A percentile compares a stretch with the other conserved stretches of the same genome.
phyloP scores from a whole-genome alignment of 2,888 invertebrate genomes.

The Mythimna vitellina region DNA sequence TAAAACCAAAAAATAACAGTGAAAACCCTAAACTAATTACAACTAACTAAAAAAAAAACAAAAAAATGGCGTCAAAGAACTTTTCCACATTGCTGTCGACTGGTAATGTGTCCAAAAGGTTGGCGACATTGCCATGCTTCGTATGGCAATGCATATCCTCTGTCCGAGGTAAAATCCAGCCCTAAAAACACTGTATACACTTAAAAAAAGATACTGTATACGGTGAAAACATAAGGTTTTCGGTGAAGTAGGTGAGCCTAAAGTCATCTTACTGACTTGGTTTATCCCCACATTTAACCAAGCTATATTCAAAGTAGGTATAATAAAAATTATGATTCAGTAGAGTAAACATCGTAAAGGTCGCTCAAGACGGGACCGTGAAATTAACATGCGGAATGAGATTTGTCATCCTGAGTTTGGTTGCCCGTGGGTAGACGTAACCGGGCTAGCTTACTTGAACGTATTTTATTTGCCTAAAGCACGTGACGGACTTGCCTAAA shows the following conservation, averaged over 20 bases:
- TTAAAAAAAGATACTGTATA: not conserved
- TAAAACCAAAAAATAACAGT: too few species aligned
- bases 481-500: constrained; percentile 78
- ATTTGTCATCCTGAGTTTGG: constrained; percentile 80
- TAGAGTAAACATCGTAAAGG: constrained; percentile 72
- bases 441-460: constrained; percentile 73
- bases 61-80: too few species aligned
- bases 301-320: constrained; percentile 39
- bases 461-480: constrained; percentile 84
- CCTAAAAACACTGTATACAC: too few species aligned
- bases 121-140: too few species aligned
- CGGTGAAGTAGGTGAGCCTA: not conserved
- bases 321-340: constrained; percentile 71
- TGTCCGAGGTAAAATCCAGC: too few species aligned
- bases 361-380: constrained; percentile 70
- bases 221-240: constrained; percentile 10
- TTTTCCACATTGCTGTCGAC: too few species aligned
- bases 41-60: too few species aligned
- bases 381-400: constrained; percentile 84
- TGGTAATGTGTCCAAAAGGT: too few species aligned
- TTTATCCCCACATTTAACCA: constrained; percentile 38
- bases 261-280: not conserved
- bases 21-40: too few species aligned
- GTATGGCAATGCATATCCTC: too few species aligned
- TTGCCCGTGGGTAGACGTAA: constrained; percentile 57